phyloP scores from a whole-genome alignment of 2,113 vertebrate species.

The Corythoichthys haematopterus region DNA sequence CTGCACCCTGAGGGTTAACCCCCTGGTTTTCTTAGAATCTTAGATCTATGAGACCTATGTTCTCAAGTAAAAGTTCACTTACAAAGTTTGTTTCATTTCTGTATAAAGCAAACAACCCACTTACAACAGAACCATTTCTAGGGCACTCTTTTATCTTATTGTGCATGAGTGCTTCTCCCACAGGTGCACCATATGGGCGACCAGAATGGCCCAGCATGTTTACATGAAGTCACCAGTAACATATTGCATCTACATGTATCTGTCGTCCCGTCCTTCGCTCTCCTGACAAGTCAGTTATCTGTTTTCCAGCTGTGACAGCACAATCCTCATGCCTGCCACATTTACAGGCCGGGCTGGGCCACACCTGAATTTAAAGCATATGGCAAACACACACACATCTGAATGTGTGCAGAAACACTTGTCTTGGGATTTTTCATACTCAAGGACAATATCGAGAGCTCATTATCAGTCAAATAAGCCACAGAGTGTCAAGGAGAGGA shows the following conservation, averaged over 20 bases:
- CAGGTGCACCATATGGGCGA: constrained; percentile 19
- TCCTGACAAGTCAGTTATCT: constrained; percentile 65
- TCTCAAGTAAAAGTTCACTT: not conserved
- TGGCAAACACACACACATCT: not conserved
- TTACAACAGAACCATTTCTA: not conserved
- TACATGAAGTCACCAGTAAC: constrained; percentile 43
- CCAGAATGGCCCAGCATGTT: constrained; percentile 28
- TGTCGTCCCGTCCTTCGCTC: constrained; percentile 46
- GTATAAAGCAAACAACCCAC: not conserved
- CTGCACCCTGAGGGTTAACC: too few species aligned
- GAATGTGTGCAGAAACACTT: constrained; percentile 11
- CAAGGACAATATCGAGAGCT: constrained; percentile 63
- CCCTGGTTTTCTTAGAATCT: too few species aligned
- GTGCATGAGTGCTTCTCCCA: constrained; percentile 15
- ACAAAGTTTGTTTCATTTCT: not conserved
- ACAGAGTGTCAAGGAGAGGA: constrained; percentile 44
- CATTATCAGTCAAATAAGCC: constrained; percentile 66
- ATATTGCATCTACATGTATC: constrained; percentile 42
- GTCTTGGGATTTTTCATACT: constrained; percentile 55
- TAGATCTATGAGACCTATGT: too few species aligned
- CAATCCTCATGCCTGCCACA: constrained; percentile 54
- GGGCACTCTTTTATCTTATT: constrained; percentile 4
- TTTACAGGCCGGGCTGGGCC: constrained; percentile 34
- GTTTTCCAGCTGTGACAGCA: constrained; percentile 58
- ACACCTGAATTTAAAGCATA: constrained; percentile 29